Conservation (phyloP, 2,888 invertebrate genomes). For the Labia minor region DNA sequence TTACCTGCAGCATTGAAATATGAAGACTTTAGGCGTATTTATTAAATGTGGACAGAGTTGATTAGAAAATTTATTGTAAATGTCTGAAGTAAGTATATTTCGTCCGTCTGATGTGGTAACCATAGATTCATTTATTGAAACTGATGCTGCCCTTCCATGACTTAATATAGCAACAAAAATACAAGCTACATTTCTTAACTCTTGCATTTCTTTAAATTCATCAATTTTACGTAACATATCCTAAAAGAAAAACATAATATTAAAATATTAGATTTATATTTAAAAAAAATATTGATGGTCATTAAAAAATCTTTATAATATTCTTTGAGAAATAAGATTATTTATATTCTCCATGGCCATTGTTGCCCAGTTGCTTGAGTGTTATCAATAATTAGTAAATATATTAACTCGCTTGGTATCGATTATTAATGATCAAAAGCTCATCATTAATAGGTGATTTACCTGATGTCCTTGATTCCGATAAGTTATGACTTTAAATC, state of each 20-base stretch:
- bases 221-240: constrained; percentile 38
- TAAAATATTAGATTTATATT: background rate
- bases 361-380: no score
- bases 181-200: constrained; percentile 44
- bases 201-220: constrained; percentile 37
- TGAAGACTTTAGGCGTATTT: constrained; percentile 58
- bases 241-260: constrained; percentile 30
- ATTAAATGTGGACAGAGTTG: constrained; percentile 41
- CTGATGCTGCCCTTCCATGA: constrained; percentile 46
- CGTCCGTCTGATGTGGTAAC: constrained; percentile 49
- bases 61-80: constrained; percentile 45
- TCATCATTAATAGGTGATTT: no score
- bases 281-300: no score
- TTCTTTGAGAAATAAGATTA: no score
- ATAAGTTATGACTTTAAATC: constrained; percentile 41
- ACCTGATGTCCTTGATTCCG: constrained; percentile 40
- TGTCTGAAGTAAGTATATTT: constrained; percentile 25
- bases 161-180: constrained; percentile 55
- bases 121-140: constrained; percentile 42
- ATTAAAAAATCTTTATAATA: no score
- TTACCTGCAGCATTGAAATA: constrained; percentile 60
- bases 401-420: no score
- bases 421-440: no score
- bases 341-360: no score
- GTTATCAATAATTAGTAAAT: no score